Percentiles rank a stretch among this genome's conserved stretches.
These are phyloP conservation scores for Verasper variegatus DNA, from an alignment of 2,113 vertebrate genomes.

Conservation along the genomic window DNA sequence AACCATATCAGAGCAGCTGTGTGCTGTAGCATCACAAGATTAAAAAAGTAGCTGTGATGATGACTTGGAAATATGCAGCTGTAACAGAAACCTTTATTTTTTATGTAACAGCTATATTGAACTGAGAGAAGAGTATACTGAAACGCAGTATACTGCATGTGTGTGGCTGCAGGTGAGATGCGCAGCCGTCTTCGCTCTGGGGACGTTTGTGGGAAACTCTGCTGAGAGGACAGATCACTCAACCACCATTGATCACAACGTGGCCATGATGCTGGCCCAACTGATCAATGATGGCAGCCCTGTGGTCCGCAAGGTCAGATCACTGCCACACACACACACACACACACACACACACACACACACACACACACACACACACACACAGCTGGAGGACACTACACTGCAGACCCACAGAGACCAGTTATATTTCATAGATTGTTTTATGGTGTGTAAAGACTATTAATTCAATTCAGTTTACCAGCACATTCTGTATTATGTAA, in stretches of 20 bases:
- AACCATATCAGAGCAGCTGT: slow-evolving; percentile 36
- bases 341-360: not conserved
- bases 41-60: not conserved
- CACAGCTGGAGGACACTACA: too few species aligned
- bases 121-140: not conserved
- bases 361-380: not conserved
- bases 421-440: too few species aligned
- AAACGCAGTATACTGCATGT: not conserved
- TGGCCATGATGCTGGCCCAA: slow-evolving; percentile 98
- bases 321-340: slow-evolving; percentile 7
- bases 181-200: slow-evolving; percentile 93
- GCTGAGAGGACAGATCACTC: slow-evolving; percentile 96
- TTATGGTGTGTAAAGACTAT: too few species aligned
- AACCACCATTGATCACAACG: slow-evolving; percentile 98
- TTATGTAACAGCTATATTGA: not conserved
- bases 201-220: slow-evolving; percentile 96
- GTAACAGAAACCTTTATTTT: not conserved
- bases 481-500: too few species aligned
- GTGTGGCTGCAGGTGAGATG: slow-evolving; percentile 88
- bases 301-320: slow-evolving; percentile 98
- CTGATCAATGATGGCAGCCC: slow-evolving; percentile 97
- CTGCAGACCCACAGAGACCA: too few species aligned
- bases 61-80: not conserved
- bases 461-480: too few species aligned
- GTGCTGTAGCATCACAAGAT: slow-evolving; percentile 8